phyloP scores from a whole-genome alignment of 2,888 invertebrate genomes.

The Anorthoa munda region DNA sequence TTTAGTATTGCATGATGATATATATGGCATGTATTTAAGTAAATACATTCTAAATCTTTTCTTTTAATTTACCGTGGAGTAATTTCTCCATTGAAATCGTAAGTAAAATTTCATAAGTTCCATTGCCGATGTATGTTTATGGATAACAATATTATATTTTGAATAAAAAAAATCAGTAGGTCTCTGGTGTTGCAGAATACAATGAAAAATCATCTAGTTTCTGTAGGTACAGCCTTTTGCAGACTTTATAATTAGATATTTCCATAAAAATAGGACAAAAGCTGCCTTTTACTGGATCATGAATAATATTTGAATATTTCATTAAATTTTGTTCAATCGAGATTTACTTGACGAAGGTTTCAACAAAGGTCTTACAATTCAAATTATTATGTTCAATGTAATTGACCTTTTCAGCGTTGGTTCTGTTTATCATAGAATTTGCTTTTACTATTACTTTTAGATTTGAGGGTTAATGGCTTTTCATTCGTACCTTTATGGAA shows the following conservation, averaged over 20 bases:
- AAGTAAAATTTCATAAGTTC: no score
- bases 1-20: no score
- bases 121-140: no score
- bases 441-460: not conserved
- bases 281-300: conserved; percentile 30
- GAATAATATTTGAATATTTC: conserved; percentile 48
- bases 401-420: not conserved
- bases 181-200: not conserved
- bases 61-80: no score
- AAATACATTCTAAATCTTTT: no score
- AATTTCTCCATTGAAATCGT: no score
- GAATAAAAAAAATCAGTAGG: no score
- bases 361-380: conserved; percentile 9
- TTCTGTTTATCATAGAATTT: conserved; percentile 1
- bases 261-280: conserved; percentile 48
- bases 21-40: no score
- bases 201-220: not conserved
- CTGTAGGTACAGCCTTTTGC: not conserved
- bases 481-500: not conserved
- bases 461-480: not conserved
- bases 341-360: conserved; percentile 44
- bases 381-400: conserved; percentile 12
- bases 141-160: no score
- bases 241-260: conserved; percentile 28
- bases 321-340: conserved; percentile 36